Percentiles rank a stretch among this genome's conserved stretches.
Evolutionary conservation across 2,888 invertebrate genomes (phyloP).

Genomic region (Oscheius sp.): DNA sequence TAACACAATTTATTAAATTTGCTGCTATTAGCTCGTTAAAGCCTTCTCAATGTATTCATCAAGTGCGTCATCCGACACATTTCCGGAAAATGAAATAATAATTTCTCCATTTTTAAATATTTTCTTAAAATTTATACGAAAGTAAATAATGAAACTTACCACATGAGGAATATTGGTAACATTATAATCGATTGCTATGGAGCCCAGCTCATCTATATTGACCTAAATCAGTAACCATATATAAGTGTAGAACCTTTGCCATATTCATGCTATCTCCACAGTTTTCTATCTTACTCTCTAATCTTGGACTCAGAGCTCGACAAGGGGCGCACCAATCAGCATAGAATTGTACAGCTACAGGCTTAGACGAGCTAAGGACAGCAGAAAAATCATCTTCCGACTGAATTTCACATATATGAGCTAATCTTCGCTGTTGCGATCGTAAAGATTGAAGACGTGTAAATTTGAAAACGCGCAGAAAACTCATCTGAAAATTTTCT

Average conservation of each 20-base stretch:
- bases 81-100: neutral
- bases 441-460: too few relatives aligned
- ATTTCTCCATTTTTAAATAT: neutral
- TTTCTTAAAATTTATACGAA: too few relatives aligned
- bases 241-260: neutral
- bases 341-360: neutral
- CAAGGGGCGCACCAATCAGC: conserved; percentile 6
- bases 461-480: too few relatives aligned
- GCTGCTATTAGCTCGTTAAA: neutral
- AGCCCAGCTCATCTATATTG: neutral
- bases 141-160: too few relatives aligned
- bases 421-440: neutral
- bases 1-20: too few relatives aligned
- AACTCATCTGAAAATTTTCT: too few relatives aligned
- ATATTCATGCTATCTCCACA: neutral
- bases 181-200: neutral
- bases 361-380: neutral
- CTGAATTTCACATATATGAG: neutral
- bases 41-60: neutral
- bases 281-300: neutral
- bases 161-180: neutral
- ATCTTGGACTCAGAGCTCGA: neutral
- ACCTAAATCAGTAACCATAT: neutral
- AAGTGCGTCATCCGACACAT: neutral
- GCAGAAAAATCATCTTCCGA: neutral